Percentiles rank a stretch among this genome's conserved stretches.
These are phyloP conservation scores for Lerema accius DNA, from an alignment of 1,140 invertebrate genomes.

Conservation along the genomic window DNA sequence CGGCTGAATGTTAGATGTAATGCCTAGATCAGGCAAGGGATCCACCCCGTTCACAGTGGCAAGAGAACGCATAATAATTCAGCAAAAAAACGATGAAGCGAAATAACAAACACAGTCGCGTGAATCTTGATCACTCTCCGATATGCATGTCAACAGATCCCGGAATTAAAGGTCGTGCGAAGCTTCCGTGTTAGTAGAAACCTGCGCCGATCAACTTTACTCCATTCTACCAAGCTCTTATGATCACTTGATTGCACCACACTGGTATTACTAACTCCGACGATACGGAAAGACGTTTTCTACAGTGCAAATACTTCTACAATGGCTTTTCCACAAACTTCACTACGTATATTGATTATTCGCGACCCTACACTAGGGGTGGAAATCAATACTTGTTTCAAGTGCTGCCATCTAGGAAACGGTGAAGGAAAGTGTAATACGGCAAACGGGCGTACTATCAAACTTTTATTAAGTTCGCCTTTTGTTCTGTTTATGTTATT, in stretches of 20 bases:
- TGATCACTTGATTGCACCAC: constrained; percentile 5
- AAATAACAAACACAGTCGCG: constrained; percentile 55
- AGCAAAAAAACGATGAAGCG: constrained; percentile 78
- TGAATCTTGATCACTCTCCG: constrained; percentile 64
- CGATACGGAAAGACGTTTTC: constrained; percentile 34
- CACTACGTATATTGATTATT: constrained; percentile 71
- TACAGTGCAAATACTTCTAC: constrained; percentile 42
- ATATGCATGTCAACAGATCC: constrained; percentile 57
- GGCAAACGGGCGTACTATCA: background rate
- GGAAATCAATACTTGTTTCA: constrained; percentile 70
- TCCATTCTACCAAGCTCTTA: constrained; percentile 1
- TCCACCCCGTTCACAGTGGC: constrained; percentile 68
- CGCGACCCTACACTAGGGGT: constrained; percentile 43
- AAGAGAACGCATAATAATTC: constrained; percentile 79
- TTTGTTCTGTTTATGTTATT: too few species aligned
- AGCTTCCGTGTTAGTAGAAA: constrained; percentile 15
- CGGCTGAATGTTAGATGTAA: constrained; percentile 60
- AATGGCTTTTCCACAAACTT: constrained; percentile 64
- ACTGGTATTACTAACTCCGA: constrained; percentile 36
- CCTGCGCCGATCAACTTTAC: constrained; percentile 6
- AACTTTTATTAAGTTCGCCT: too few species aligned
- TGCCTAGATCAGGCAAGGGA: constrained; percentile 69
- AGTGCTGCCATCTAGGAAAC: constrained; percentile 59
- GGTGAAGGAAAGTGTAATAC: constrained; percentile 5
- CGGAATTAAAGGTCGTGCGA: constrained; percentile 39